Evolutionary conservation across 2,888 invertebrate species (phyloP), one percentile per base, ranked within the genome.

Genomic region (Sarcophaga caerulescens): DNA sequence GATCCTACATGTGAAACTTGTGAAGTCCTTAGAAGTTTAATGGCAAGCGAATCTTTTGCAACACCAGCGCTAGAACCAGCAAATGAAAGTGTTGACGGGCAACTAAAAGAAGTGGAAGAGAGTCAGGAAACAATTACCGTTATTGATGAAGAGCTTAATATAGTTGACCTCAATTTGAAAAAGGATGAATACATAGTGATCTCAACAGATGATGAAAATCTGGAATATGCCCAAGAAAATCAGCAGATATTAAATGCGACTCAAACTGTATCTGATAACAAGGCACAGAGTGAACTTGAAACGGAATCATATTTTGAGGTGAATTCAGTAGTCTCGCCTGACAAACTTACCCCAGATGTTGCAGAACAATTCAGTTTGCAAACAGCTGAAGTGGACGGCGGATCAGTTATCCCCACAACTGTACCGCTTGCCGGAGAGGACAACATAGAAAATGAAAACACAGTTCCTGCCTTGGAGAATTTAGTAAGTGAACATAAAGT

Each of bases 1-100:
- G 86, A 86, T 71, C 86, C 86, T 3, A 23, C 81, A 0, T 86
- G 86, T 63, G 86, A 86, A 65, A 86, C 86, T 0, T 86, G 86
- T 75, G 86, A 86, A 21, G 84, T 86, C 4, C 84, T 86, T 45
- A 84, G 62, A 47, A 86, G 86, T 35, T 68, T 86, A 52, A 84
- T 86, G 86, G 84, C 81, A 35, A 19, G 78, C 0, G 78, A 78
- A 60, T 68, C 11, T 12, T 70, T 77, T 75, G 81, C 75, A 35
- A 45, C 63, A 84, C 84, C 79, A 78, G 84, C 74, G 74, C 84
- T 65, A 12, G 66, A 62, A 19, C 74, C 66, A 25, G 25, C 25
- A 19, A 8, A 8, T 8, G 75, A 57, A 25, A 25, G 19, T 59
- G 65, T 8, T 12, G 12, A 2, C 10, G 35, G 10, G 10, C 35